Evolutionary conservation across 1,140 invertebrate species (phyloP), one percentile per base, ranked within the genome.

Genomic region (Battus philenor): DNA sequence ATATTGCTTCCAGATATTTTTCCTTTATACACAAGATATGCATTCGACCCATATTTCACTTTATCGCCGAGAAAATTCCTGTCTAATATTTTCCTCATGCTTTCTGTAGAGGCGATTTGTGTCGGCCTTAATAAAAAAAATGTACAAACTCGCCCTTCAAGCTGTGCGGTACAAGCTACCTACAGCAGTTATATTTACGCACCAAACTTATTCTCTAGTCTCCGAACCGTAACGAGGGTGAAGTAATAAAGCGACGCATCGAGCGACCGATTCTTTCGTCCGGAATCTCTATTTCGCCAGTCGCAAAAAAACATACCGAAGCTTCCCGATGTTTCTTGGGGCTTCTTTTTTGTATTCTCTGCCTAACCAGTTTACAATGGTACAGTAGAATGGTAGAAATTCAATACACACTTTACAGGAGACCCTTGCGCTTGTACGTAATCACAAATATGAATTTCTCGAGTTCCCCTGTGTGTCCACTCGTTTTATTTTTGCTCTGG

Each of bases 371-470:
- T 47, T 29, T 22, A 65, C 62, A 65, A 61, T 57, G 43, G 55
- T 10, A 12, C 33, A 22, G 15, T 10, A 24, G 51, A 57, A 59
- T 60, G 53, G 59, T 50, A 68, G 64, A 63, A 70, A 70, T 54
- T 74, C 62, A 67, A 68, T 70, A 65, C 59, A 51, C 44, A 57
- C 51, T 59, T 44, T 39, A 54, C 50, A 48, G 44, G 47, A 48
- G 51, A 46, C 48, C 44, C 58, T 58, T 32, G 17, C 20, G n/a
- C 13, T 26, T 1, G 36, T 27, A 16, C 15, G 13, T 41, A n/a
- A 41, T 16, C 38, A 16, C 38, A 27, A 41, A 41, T 41, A 41
- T 27, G 22, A 41, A 27, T 27, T 20, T 20, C 18, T 3, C 18
- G 18, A 20, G 16, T 17, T 10, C 16, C 20, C 16, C 16, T 13